Evolutionary conservation across 1,140 invertebrate species (phyloP).

Genomic region (Bombyx mori): ASM3026992v2 NC_085112.1:1843501-1844000

Average conservation of each 20-base stretch:
- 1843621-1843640: background rate
- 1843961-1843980: slow-evolving; percentile 80
- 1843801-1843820: slow-evolving; percentile 76
- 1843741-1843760: slow-evolving; percentile 10
- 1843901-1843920: slow-evolving; percentile 94
- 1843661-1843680: slow-evolving; percentile 25
- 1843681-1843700: slow-evolving; percentile 48
- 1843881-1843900: slow-evolving; percentile 95
- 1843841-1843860: slow-evolving; percentile 81
- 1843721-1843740: slow-evolving; percentile 15
- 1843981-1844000: slow-evolving; percentile 68
- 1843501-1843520: too few species aligned
- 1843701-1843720: slow-evolving; percentile 31
- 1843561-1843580: too few species aligned
- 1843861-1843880: slow-evolving; percentile 86
- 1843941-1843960: slow-evolving; percentile 92
- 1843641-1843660: slow-evolving; percentile 19
- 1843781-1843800: slow-evolving; percentile 46
- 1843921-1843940: slow-evolving; percentile 94
- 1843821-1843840: slow-evolving; percentile 78
- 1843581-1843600: too few species aligned
- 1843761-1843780: slow-evolving; percentile 45
- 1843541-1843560: too few species aligned
- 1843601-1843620: too few species aligned
- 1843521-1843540: too few species aligned